These are phyloP conservation scores for Vespertilio murinus DNA, from an alignment of 2,797 vertebrate species.

Conservation along the genomic window DNA sequence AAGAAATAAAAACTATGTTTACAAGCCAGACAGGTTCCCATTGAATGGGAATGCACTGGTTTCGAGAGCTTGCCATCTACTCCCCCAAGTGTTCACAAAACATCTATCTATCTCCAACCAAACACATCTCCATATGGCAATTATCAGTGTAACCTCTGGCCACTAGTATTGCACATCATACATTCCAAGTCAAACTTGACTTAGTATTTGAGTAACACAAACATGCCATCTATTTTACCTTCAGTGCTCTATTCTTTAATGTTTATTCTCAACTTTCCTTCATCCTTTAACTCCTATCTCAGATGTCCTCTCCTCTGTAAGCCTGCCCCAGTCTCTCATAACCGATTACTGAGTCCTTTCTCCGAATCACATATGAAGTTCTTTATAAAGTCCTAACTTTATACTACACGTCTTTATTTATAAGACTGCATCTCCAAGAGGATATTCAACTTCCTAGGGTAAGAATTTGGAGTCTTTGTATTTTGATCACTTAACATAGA, in stretches of 20 bases:
- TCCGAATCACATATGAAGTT: not conserved
- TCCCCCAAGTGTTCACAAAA: not conserved
- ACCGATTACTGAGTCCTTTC: not conserved
- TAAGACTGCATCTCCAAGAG: not conserved
- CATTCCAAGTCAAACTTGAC: not conserved
- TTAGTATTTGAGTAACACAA: not conserved
- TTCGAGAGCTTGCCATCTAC: not conserved
- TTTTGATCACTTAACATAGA: not conserved
- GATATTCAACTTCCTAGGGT: not conserved
- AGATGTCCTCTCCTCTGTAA: not conserved
- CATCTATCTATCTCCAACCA: not conserved
- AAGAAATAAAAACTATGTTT: not conserved
- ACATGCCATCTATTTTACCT: not conserved
- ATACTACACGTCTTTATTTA: not conserved
- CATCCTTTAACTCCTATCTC: not conserved
- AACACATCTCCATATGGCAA: not conserved
- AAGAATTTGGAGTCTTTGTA: not conserved
- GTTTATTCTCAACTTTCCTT: not conserved
- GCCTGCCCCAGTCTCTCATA: not conserved
- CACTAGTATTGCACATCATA: fast-evolving
- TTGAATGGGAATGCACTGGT: not conserved
- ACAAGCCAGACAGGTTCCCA: not conserved
- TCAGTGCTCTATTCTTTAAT: not conserved
- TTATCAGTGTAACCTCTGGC: not conserved
- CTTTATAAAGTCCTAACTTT: not conserved